A percentile compares a stretch with the other conserved stretches of the same genome.
Evolutionary conservation across 1,140 invertebrate species (phyloP).

Genomic region (Apis florea): DNA sequence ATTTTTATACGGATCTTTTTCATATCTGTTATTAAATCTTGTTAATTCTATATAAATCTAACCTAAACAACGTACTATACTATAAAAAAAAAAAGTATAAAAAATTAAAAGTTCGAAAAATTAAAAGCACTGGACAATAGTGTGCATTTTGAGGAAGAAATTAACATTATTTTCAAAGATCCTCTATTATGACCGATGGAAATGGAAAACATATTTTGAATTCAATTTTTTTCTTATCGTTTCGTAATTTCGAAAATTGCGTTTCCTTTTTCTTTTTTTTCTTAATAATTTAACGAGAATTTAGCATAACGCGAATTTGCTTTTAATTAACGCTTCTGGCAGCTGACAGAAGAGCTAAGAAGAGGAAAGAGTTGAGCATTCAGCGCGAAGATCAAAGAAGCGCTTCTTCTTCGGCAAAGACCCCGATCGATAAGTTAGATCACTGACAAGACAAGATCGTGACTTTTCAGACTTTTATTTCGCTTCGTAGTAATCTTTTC

Average conservation of each 20-base stretch:
- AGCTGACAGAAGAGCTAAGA: neutral
- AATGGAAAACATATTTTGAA: no score
- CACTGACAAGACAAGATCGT: neutral
- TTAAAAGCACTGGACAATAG: no score
- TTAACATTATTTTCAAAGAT: no score
- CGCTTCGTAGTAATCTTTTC: neutral
- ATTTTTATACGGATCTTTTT: neutral
- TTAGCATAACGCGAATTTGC: constrained; percentile 1
- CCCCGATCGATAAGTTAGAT: neutral
- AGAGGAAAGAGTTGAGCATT: constrained; percentile 18
- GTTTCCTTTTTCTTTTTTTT: neutral
- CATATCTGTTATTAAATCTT: neutral
- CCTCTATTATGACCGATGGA: no score
- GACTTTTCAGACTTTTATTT: neutral
- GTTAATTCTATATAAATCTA: no score
- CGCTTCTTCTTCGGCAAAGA: neutral
- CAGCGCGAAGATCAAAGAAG: constrained; percentile 28
- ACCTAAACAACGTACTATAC: no score
- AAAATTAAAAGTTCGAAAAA: no score
- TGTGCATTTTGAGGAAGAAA: no score
- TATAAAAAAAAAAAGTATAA: no score
- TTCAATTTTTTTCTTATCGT: no score
- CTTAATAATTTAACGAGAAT: neutral
- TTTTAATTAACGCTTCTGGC: constrained; percentile 31
- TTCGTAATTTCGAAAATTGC: no score